A percentile compares a stretch with the other conserved stretches of the same genome.
Conservation (phyloP, 1,140 invertebrate species). For the Maconellicoccus hirsutus region DNA sequence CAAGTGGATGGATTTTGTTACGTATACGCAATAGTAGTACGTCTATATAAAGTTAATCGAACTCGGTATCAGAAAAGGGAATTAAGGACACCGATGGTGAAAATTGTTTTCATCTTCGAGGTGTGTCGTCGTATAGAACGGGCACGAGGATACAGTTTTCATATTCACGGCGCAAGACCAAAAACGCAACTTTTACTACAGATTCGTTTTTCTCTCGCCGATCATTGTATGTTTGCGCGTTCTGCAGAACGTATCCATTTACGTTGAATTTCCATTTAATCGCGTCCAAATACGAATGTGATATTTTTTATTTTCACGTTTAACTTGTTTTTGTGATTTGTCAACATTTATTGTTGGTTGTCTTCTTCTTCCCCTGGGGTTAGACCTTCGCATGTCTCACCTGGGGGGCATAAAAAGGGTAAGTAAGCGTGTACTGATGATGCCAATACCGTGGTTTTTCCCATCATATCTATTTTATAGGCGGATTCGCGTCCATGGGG, state of each 20-base stretch:
- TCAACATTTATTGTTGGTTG: slow-evolving; percentile 34
- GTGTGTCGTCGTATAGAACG: too few species aligned
- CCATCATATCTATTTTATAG: neutral
- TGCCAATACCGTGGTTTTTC: neutral
- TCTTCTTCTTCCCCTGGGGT: slow-evolving; percentile 33
- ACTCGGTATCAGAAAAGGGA: too few species aligned
- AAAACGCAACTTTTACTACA: neutral
- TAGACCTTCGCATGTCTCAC: slow-evolving; percentile 33
- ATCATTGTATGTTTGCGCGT: neutral
- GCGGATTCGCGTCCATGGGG: neutral
- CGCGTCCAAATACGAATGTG: neutral
- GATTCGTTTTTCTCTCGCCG: neutral
- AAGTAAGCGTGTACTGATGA: neutral
- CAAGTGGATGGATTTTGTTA: too few species aligned
- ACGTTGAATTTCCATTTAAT: neutral
- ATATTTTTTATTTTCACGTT: neutral
- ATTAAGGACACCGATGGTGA: too few species aligned
- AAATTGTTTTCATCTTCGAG: too few species aligned
- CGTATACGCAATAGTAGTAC: too few species aligned
- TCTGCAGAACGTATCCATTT: neutral
- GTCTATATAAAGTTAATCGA: too few species aligned
- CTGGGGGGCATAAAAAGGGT: slow-evolving; percentile 33
- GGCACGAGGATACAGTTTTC: too few species aligned
- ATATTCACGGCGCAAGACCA: neutral
- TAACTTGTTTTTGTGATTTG: neutral